These are phyloP conservation scores for Perccottus glenii DNA, from an alignment of 2,113 vertebrate genomes.

Conservation along the genomic window DNA sequence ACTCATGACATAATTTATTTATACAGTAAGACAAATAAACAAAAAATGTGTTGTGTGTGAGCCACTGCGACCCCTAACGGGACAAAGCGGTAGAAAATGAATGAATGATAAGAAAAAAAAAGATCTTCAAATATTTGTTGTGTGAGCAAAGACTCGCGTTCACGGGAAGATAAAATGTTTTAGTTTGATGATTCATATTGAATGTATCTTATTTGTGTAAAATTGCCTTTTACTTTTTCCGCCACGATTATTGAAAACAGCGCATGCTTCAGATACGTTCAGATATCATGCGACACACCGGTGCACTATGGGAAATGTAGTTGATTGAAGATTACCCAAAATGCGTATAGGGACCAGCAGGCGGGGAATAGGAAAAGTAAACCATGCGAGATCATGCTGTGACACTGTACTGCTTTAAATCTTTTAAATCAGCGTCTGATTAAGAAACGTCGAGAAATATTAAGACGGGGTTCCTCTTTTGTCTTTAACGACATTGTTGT, in stretches of 20 bases:
- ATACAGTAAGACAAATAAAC: no score
- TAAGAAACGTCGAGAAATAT: fast-evolving
- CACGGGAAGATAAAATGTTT: no score
- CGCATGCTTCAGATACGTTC: slow-evolving; percentile 13
- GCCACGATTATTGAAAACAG: background rate
- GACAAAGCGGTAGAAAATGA: no score
- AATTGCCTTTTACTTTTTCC: background rate
- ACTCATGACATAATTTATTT: no score
- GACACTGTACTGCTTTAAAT: slow-evolving; percentile 3
- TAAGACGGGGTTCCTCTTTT: fast-evolving
- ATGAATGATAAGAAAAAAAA: no score
- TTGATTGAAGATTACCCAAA: slow-evolving; percentile 46
- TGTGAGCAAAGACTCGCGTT: no score
- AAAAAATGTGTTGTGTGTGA: no score
- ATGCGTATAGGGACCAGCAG: slow-evolving; percentile 57
- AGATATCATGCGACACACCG: slow-evolving; percentile 16
- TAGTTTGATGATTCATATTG: no score
- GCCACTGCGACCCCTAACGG: no score
- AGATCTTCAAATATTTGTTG: no score
- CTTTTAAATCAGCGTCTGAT: background rate
- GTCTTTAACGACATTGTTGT: background rate
- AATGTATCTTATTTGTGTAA: background rate
- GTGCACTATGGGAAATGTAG: slow-evolving; percentile 46
- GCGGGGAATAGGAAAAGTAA: slow-evolving; percentile 69
- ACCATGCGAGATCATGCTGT: slow-evolving; percentile 5